Evolutionary conservation across 2,797 vertebrate genomes (phyloP), one percentile per base, ranked within the genome.

Genomic region (Pseudochromis fuscus): DNA sequence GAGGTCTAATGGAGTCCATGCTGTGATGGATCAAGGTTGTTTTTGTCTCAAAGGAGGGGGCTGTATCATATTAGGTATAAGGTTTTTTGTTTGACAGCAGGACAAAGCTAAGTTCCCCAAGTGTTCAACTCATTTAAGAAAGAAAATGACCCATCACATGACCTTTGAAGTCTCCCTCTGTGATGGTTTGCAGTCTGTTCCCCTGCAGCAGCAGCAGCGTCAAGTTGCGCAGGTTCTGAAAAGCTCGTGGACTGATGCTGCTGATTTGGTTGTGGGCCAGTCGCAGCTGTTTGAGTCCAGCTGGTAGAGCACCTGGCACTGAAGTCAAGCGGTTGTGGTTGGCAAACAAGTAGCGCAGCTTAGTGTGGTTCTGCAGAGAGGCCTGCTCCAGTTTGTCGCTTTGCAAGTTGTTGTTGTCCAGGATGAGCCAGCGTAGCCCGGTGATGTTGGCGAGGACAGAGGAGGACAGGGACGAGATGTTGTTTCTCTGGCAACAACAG

Each of bases 151-250:
- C 61, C 58, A 66, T 71, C 16, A 51, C 13, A 7, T 4, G 67
- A 94, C 93, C 93, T 86, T 81, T 87, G 52, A 95, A 81, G 76
- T 91, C 89, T 27, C 78, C 81, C 33, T 90, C 83, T 24, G 75
- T 46, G 18, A 95, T 83, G 18, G 79, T 87, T 63, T 88, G 89
- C 61, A 95, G 84, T 15, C 61, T 75, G 86, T 95, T 95, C 51
- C 93, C 94, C 76, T 95, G 94, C 61, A 95, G 92, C 57, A 95
- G 87, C 74, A 95, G 88, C 64, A 94, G n/a, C 0, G 88, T 93
- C 58, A 95, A 84, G 72, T 93, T 91, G 4, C 72, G 73, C 40
- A 94, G 72, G 59, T 93, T 85, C 60, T 87, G 53, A 45, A 95
- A 92, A n/a, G 84, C 67, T 23, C 70, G 76, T 0, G 80, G 67